Evolutionary conservation across 2,888 invertebrate species (phyloP).

Genomic region (Tinea semifulvella): DNA sequence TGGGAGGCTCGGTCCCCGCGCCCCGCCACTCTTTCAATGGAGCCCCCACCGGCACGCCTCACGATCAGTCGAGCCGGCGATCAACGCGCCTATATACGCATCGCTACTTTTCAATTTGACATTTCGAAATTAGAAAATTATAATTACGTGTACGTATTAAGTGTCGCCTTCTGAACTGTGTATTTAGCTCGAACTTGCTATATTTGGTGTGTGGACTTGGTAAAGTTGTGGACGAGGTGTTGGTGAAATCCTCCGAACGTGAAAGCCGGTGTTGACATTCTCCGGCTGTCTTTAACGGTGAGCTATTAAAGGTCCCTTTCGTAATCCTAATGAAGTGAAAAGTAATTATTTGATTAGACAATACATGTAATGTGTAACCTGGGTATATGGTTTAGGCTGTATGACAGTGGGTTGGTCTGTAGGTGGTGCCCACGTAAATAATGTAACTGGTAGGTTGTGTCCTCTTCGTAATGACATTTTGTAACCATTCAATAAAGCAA

Average conservation of each 20-base stretch:
- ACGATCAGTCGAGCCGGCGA: conserved; percentile 52
- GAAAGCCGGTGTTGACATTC: conserved; percentile 41
- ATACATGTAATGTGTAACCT: not conserved
- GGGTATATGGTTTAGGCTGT: conserved; percentile 19
- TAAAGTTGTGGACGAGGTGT: not conserved
- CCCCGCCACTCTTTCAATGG: conserved; percentile 50
- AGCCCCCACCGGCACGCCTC: conserved; percentile 53
- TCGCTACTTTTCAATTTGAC: conserved; percentile 32
- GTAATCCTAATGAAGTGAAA: conserved; percentile 41
- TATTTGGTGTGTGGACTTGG: not conserved
- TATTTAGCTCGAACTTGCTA: not conserved
- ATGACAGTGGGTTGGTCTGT: conserved; percentile 50
- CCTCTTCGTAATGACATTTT: conserved; percentile 27
- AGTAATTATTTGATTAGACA: conserved; percentile 43
- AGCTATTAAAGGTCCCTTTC: conserved; percentile 33
- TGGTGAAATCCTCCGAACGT: conserved; percentile 32
- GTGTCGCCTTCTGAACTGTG: not conserved
- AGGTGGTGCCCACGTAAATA: conserved; percentile 60
- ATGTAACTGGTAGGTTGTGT: conserved; percentile 48
- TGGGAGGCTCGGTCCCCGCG: conserved; percentile 36
- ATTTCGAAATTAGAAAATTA: conserved; percentile 43
- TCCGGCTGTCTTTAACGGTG: conserved; percentile 47
- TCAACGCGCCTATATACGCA: conserved; percentile 35
- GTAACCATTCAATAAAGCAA: conserved; percentile 3
- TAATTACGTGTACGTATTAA: not conserved